Conservation (phyloP, 2,888 invertebrate species). For the Xestia xanthographa region DNA sequence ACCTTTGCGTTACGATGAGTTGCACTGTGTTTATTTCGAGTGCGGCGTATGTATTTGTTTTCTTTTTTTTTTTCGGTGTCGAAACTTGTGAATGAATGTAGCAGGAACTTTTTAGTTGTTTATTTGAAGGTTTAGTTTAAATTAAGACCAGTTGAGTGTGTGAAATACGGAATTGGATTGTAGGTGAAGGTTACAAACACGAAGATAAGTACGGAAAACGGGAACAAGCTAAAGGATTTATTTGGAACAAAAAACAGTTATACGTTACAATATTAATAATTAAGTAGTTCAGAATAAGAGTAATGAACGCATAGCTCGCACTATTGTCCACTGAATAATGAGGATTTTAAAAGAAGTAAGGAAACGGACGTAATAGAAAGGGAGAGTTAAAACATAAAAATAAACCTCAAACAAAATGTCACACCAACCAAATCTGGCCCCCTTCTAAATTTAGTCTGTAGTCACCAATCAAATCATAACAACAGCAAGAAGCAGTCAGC, state of each 20-base stretch:
- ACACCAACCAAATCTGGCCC: background rate
- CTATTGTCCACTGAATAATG: background rate
- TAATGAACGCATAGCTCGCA: background rate
- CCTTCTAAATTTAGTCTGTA: background rate
- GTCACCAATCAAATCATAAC: background rate
- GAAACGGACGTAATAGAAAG: background rate
- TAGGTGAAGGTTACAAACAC: constrained; percentile 30
- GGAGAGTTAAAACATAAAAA: background rate
- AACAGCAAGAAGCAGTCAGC: background rate
- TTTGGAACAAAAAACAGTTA: background rate
- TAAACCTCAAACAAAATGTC: background rate
- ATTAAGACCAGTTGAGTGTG: background rate
- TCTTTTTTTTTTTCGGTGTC: constrained; percentile 5
- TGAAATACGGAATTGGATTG: constrained; percentile 8
- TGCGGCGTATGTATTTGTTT: constrained; percentile 45
- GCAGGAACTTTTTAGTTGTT: constrained; percentile 4
- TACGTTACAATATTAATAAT: background rate
- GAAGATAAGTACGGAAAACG: background rate
- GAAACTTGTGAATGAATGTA: constrained; percentile 39
- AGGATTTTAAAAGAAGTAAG: background rate
- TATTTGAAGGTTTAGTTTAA: constrained; percentile 17
- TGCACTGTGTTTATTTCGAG: constrained; percentile 63
- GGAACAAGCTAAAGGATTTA: background rate
- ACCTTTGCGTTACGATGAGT: constrained; percentile 62
- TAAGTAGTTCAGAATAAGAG: background rate